Percentiles rank a stretch among this genome's conserved stretches.
These are phyloP conservation scores for Pipistrellus pipistrellus DNA, from an alignment of 2,797 vertebrate species.

Conservation along the genomic window DNA sequence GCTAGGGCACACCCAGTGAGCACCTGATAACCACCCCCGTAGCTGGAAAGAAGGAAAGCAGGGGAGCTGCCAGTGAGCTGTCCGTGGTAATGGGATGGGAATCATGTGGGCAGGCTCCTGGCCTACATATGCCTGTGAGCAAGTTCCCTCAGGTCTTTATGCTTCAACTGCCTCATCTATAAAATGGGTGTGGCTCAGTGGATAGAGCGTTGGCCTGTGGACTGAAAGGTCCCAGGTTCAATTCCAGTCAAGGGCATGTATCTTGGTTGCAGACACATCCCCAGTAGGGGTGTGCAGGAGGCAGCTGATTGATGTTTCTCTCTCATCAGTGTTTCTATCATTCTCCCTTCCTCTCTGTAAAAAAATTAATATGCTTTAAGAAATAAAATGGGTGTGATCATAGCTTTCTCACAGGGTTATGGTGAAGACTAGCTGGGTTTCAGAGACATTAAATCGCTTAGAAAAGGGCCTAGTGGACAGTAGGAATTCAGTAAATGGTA, in stretches of 20 bases:
- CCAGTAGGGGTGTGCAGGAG: no score
- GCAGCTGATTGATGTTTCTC: no score
- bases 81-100: rapidly evolving
- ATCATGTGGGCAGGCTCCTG: background rate
- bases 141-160: no score
- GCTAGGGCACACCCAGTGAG: background rate
- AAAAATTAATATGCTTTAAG: no score
- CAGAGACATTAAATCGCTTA: background rate
- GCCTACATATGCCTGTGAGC: background rate
- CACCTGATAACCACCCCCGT: background rate
- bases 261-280: no score
- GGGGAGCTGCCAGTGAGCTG: rapidly evolving
- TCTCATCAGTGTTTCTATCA: no score
- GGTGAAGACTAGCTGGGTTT: background rate
- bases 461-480: rapidly evolving
- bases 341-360: no score
- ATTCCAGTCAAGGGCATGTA: no score
- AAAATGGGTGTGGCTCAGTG: background rate
- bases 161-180: background rate
- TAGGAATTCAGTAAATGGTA: background rate
- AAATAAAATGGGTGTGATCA: background rate
- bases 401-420: background rate
- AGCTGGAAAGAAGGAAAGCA: background rate
- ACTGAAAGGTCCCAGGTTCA: no score
- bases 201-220: no score